phyloP scores from a whole-genome alignment of 2,113 vertebrate genomes.

The Bagarius yarrelli region DNA sequence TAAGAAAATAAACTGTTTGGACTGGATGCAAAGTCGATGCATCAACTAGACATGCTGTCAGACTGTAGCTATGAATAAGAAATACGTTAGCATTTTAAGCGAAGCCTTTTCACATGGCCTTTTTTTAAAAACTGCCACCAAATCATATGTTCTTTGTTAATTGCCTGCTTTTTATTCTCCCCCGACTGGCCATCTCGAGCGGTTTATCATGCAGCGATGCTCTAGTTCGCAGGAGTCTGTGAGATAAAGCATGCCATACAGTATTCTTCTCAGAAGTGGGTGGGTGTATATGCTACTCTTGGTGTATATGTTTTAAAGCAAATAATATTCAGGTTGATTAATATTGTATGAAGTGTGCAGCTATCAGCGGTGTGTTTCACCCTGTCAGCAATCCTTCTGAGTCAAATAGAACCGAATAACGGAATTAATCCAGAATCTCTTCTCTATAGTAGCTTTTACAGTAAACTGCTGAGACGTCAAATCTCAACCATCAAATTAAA shows the following conservation, averaged over 20 bases:
- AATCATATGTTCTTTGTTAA: slow-evolving; percentile 35
- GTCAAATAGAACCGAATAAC: slow-evolving; percentile 7
- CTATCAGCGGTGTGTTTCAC: slow-evolving; percentile 15
- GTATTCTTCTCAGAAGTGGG: not conserved
- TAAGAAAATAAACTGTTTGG: not conserved
- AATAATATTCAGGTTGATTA: slow-evolving; percentile 28
- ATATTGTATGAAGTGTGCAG: slow-evolving; percentile 15
- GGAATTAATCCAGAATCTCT: not conserved
- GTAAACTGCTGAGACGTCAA: slow-evolving; percentile 14
- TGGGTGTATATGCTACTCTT: not conserved
- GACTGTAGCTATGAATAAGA: slow-evolving; percentile 18
- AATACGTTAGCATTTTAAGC: slow-evolving; percentile 13
- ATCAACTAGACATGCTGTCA: slow-evolving; percentile 43
- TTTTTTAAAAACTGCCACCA: not conserved
- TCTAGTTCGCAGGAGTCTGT: slow-evolving; percentile 3
- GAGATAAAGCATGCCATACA: slow-evolving; percentile 37
- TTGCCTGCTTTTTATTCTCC: slow-evolving; percentile 42
- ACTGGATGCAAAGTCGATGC: slow-evolving; percentile 27
- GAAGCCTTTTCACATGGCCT: slow-evolving; percentile 27
- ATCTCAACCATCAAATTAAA: slow-evolving; percentile 8
- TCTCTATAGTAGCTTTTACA: slow-evolving; percentile 18
- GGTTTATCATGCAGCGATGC: slow-evolving; percentile 5
- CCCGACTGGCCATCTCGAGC: slow-evolving; percentile 4
- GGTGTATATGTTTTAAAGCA: slow-evolving; percentile 1
- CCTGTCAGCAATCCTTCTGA: slow-evolving; percentile 7